A percentile compares a stretch with the other conserved stretches of the same genome.
Conservation (phyloP, 1,140 invertebrate species). For the Brachionus koreanus region DNA sequence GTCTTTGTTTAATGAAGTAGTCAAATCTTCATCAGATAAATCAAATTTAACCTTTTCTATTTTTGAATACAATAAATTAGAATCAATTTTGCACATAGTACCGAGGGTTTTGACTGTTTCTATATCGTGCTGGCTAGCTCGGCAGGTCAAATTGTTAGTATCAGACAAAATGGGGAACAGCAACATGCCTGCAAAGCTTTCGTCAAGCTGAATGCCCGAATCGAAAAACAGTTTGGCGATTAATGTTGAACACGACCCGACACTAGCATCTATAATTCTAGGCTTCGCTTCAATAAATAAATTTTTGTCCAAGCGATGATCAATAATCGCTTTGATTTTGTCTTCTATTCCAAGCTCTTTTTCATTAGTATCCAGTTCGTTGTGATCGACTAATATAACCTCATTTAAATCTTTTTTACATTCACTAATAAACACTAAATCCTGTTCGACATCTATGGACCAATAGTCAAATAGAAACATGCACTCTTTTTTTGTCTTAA, state of each 20-base stretch:
- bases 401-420: neutral
- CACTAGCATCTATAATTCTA: neutral
- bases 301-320: slow-evolving; percentile 29
- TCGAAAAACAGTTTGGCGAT: neutral
- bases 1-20: neutral
- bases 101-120: neutral
- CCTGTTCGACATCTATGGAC: neutral
- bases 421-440: slow-evolving; percentile 6
- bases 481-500: slow-evolving; percentile 41
- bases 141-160: neutral
- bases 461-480: slow-evolving; percentile 27
- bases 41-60: slow-evolving; percentile 31
- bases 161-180: slow-evolving; percentile 27
- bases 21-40: neutral
- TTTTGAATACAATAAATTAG: neutral
- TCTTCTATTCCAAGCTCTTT: neutral
- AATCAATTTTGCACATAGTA: neutral
- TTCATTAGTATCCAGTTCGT: slow-evolving; percentile 29
- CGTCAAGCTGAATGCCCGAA: neutral
- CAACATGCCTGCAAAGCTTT: neutral
- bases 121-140: neutral
- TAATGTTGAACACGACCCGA: slow-evolving; percentile 7
- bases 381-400: slow-evolving; percentile 35
- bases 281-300: neutral
- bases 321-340: neutral